A percentile compares a stretch with the other conserved stretches of the same genome.
Conservation (phyloP, 2,113 vertebrate species). For the Malurus cyaneus region DNA sequence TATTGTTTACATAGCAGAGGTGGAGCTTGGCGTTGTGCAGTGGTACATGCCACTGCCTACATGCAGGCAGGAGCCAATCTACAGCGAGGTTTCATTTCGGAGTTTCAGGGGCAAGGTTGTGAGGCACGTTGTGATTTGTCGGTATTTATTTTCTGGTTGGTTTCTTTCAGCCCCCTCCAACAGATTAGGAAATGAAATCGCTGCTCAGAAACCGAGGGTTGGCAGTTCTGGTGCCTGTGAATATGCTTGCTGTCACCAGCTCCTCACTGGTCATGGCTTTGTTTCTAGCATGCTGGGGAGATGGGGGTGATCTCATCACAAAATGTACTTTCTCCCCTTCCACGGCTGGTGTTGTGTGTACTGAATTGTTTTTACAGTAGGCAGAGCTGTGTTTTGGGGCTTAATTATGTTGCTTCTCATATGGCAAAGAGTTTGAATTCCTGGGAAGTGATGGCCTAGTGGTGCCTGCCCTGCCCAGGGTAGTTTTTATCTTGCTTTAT, state of each 20-base stretch:
- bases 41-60: slow-evolving; percentile 25
- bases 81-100: slow-evolving; percentile 17
- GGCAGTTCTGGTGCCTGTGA: not conserved
- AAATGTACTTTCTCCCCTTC: not conserved
- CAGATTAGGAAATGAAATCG: slow-evolving; percentile 53
- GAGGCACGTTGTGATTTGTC: slow-evolving; percentile 7
- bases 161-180: slow-evolving; percentile 16
- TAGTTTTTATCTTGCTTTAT: not conserved
- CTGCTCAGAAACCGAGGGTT: not conserved
- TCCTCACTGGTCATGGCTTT: not conserved
- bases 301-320: not conserved
- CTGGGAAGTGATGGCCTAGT: not conserved
- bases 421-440: not conserved
- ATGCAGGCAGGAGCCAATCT: not conserved
- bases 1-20: slow-evolving; percentile 67
- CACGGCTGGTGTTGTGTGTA: not conserved
- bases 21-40: slow-evolving; percentile 31
- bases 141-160: slow-evolving; percentile 47
- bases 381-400: not conserved
- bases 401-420: not conserved
- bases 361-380: not conserved
- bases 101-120: not conserved
- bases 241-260: not conserved
- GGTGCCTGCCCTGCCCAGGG: not conserved
- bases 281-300: not conserved